A percentile compares a stretch with the other conserved stretches of the same genome.
Conservation (phyloP, 2,888 invertebrate genomes). For the Drosophila percnosoma region DNA sequence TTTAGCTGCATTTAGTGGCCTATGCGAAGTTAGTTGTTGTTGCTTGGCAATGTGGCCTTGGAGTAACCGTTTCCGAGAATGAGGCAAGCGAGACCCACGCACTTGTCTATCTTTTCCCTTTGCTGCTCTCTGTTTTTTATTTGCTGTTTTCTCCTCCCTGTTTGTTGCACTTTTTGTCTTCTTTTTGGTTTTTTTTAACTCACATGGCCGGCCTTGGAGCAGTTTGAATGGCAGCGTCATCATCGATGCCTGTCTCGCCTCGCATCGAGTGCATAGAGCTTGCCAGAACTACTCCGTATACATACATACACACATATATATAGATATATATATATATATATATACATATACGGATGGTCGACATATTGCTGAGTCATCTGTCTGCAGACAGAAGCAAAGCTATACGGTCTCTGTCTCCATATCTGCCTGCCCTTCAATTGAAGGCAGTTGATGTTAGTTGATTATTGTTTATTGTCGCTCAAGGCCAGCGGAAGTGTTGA, state of each 20-base stretch:
- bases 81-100: constrained; percentile 60
- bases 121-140: constrained; percentile 30
- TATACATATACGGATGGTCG: not conserved
- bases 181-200: not conserved
- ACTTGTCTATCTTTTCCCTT: constrained; percentile 42
- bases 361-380: constrained; percentile 31
- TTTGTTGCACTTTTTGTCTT: constrained; percentile 54
- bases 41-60: constrained; percentile 71
- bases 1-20: constrained; percentile 29
- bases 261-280: constrained; percentile 36
- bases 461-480: constrained; percentile 74
- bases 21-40: constrained; percentile 38
- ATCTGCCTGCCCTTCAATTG: constrained; percentile 54
- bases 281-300: constrained; percentile 36
- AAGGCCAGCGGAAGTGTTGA: constrained; percentile 81
- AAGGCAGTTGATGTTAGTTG: constrained; percentile 46
- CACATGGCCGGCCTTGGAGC: constrained; percentile 45
- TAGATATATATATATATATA: not conserved
- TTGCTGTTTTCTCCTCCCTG: constrained; percentile 1
- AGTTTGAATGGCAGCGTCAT: constrained; percentile 71
- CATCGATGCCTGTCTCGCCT: constrained; percentile 11
- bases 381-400: constrained; percentile 6
- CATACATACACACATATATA: not conserved
- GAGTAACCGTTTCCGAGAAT: constrained; percentile 81
- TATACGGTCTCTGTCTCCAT: constrained; percentile 1